A percentile compares a stretch with the other conserved stretches of the same genome.
Evolutionary conservation across 2,888 invertebrate genomes (phyloP).

Genomic region (Euspilapteryx auroguttella): DNA sequence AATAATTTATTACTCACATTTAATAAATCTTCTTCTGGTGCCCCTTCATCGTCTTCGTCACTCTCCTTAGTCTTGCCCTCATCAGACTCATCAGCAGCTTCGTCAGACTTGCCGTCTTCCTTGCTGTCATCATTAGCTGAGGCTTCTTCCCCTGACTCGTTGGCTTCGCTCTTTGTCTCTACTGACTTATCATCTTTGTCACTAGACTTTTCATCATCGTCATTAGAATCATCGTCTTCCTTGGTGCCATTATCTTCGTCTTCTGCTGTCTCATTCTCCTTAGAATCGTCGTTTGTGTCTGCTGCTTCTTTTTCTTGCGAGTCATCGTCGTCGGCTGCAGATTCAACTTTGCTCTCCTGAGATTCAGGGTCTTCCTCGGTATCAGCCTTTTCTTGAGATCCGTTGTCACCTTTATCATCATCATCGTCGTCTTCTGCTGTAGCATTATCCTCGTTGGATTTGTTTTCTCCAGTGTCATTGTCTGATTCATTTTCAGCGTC

Average conservation of each 20-base stretch:
- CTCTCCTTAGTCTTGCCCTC: constrained; percentile 17
- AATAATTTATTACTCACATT: constrained; percentile 60
- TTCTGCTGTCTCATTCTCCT: constrained; percentile 25
- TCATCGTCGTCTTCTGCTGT: too few species aligned
- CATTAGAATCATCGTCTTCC: constrained; percentile 16
- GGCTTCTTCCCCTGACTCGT: constrained; percentile 10
- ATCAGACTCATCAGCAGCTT: constrained; percentile 12
- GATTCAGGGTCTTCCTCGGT: constrained; percentile 22
- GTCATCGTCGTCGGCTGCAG: constrained; percentile 12
- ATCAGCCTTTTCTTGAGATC: constrained; percentile 45
- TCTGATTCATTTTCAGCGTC: constrained; percentile 17
- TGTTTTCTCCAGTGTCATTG: too few species aligned
- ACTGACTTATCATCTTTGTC: constrained; percentile 18
- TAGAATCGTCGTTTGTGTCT: constrained; percentile 18
- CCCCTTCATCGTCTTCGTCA: constrained; percentile 37
- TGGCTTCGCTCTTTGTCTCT: constrained; percentile 13
- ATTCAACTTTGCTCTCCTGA: constrained; percentile 15
- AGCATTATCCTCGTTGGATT: too few species aligned
- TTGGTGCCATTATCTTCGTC: constrained; percentile 19
- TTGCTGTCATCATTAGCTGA: constrained; percentile 13
- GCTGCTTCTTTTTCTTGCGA: constrained; percentile 10
- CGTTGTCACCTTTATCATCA: constrained; percentile 32
- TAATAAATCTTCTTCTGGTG: constrained; percentile 67
- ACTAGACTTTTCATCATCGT: constrained; percentile 15
- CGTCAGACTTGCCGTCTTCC: constrained; percentile 12